Base-by-base conservation (phyloP, 2,888 invertebrate genomes). In the Acrobasis repandana region DNA sequence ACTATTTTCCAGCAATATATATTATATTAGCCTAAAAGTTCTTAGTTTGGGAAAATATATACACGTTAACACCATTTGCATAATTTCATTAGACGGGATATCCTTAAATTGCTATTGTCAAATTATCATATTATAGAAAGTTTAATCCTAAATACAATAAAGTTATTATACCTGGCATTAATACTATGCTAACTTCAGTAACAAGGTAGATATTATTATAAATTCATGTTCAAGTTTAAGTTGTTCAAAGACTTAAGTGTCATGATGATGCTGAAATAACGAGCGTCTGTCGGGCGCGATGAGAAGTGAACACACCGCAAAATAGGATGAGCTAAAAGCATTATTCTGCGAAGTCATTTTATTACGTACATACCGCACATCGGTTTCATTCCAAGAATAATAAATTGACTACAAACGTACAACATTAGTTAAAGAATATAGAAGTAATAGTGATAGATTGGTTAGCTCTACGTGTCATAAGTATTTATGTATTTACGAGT, bases 201-300 rank as follows among this genome's bases (percentile, higher is more conserved):
- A 43, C 38, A 38, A 54, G 54, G 28, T 28, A 28, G 2, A 28
- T 28, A 28, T 28, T 54, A 54, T 54, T 43, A 54, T 38, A 54
- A 43, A 54, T 54, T 54, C 54, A 54, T 54, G 16, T 15, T 54
- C 54, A 54, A 54, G 38, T 54, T 54, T 54, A 54, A 54, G 38
- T 54, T 54, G 54, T 54, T 54, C 38, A 38, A 54, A 54, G 38
- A 54, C 54, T 54, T 54, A 54, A 54, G 38, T 54, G 54, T 38
- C 54, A 54, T 54, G 54, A 54, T 54, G 43, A 54, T 54, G 54
- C 38, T 43, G 54, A 54, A 54, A 54, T 54, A 54, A 54, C 54
- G 54, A 54, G 54, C 54, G 38, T 38, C 20, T 38, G 54, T 15
- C 36, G 52, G 50, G 36, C 9, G 16, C 36, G n/a, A 34, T 36